A percentile compares a stretch with the other conserved stretches of the same genome.
Conservation (phyloP, 2,797 vertebrate species). For the Ctenopoma kingsleyae region DNA sequence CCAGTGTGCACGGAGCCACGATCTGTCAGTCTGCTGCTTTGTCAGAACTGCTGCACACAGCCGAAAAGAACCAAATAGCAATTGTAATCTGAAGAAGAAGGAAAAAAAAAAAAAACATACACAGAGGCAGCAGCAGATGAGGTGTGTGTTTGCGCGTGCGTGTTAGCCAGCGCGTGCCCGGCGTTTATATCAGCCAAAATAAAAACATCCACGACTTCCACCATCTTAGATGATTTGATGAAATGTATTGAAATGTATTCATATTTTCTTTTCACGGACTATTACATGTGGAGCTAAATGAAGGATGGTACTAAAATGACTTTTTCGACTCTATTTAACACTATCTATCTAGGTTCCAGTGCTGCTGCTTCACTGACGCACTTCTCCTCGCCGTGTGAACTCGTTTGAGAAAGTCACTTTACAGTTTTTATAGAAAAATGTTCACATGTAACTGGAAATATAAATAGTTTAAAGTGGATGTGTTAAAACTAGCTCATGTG, state of each 20-base stretch:
- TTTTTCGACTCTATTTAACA: conserved; percentile 92
- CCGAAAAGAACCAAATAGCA: conserved; percentile 31
- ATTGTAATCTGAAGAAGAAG: conserved; percentile 43
- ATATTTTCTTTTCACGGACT: conserved; percentile 90
- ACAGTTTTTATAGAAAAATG: conserved; percentile 59
- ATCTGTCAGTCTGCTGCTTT: conserved; percentile 74
- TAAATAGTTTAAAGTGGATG: conserved; percentile 63
- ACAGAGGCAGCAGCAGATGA: conserved; percentile 27
- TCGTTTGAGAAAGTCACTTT: conserved; percentile 55
- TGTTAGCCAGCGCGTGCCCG: neutral
- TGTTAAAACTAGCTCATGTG: conserved; percentile 55
- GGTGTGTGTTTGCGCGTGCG: conserved; percentile 10
- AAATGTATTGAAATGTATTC: conserved; percentile 86
- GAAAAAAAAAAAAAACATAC: neutral
- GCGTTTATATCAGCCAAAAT: conserved; percentile 34
- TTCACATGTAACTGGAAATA: conserved; percentile 63
- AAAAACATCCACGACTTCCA: conserved; percentile 56
- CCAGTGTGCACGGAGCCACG: conserved; percentile 80
- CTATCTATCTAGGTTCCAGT: conserved; percentile 76
- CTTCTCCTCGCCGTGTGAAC: conserved; percentile 56
- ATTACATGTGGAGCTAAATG: conserved; percentile 89
- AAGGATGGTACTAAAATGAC: conserved; percentile 90
- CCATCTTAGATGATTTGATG: conserved; percentile 78
- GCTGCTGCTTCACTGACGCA: conserved; percentile 74
- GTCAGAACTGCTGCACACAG: conserved; percentile 41